These are phyloP conservation scores for Mythimna loreyi DNA, from an alignment of 2,888 invertebrate species.

Conservation along the genomic window DNA sequence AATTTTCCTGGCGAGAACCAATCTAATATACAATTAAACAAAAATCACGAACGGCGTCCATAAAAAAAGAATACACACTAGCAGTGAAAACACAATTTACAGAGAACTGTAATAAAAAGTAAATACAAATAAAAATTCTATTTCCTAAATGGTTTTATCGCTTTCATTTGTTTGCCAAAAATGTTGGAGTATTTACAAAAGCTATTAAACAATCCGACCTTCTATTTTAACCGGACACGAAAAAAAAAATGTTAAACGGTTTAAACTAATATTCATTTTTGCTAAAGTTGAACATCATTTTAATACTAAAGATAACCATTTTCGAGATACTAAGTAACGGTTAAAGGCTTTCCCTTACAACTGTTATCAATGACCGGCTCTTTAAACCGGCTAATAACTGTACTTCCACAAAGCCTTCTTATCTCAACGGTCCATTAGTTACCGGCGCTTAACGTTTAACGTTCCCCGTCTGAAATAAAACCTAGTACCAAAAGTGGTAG, in stretches of 20 bases:
- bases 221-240: background rate
- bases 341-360: constrained; percentile 30
- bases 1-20: background rate
- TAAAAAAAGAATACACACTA: background rate
- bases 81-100: background rate
- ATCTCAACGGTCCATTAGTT: constrained; percentile 86
- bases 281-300: constrained; percentile 14
- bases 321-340: constrained; percentile 20
- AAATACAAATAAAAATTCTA: constrained; percentile 10
- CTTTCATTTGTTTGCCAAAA: constrained; percentile 35
- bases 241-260: background rate
- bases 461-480: constrained; percentile 78
- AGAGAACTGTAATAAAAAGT: background rate
- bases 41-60: background rate
- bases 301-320: constrained; percentile 29
- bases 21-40: too few relatives aligned
- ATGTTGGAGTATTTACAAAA: constrained; percentile 11
- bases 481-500: constrained; percentile 69
- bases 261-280: background rate
- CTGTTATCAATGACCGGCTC: constrained; percentile 57
- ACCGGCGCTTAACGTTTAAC: constrained; percentile 78
- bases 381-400: constrained; percentile 70
- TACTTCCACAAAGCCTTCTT: constrained; percentile 74
- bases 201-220: background rate
- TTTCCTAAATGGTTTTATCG: constrained; percentile 8